Percentiles rank a stretch among this genome's conserved stretches.
Evolutionary conservation across 2,113 vertebrate species (phyloP).

Genomic region (Trogon surrucura): DNA sequence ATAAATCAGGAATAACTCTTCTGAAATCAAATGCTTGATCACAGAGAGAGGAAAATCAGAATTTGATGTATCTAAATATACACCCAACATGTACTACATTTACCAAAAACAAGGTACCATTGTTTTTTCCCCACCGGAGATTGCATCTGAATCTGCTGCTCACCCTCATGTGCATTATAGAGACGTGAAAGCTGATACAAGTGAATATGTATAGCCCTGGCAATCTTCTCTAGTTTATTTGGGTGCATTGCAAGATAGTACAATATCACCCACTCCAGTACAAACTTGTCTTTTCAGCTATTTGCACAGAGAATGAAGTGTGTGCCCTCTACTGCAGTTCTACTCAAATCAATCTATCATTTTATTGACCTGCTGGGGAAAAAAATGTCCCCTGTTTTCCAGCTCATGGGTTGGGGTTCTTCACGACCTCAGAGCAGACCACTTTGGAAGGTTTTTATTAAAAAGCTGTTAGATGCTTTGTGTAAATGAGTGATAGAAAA

Average conservation of each 20-base stretch:
- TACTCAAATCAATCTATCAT: constrained; percentile 67
- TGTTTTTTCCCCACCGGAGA: not conserved
- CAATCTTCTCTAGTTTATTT: constrained; percentile 70
- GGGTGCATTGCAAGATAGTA: constrained; percentile 35
- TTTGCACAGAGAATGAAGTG: constrained; percentile 51
- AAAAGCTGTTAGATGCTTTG: not conserved
- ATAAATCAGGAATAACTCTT: not conserved
- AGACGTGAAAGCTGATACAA: not conserved
- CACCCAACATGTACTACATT: not conserved
- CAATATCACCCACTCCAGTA: constrained; percentile 58
- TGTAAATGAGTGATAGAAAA: not conserved
- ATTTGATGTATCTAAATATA: not conserved
- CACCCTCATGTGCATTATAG: not conserved
- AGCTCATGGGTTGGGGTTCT: constrained; percentile 24
- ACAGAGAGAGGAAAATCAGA: not conserved
- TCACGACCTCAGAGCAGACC: constrained; percentile 4
- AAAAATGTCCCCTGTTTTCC: constrained; percentile 49
- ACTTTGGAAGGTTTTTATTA: not conserved
- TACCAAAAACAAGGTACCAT: not conserved
- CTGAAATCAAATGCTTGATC: not conserved
- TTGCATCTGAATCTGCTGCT: not conserved
- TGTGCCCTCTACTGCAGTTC: constrained; percentile 47
- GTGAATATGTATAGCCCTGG: not conserved
- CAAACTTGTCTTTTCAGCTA: constrained; percentile 69
- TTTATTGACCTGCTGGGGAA: constrained; percentile 68